Percentiles rank a stretch among this genome's conserved stretches.
Evolutionary conservation across 2,797 vertebrate genomes (phyloP).

Genomic region (Carapus acus): DNA sequence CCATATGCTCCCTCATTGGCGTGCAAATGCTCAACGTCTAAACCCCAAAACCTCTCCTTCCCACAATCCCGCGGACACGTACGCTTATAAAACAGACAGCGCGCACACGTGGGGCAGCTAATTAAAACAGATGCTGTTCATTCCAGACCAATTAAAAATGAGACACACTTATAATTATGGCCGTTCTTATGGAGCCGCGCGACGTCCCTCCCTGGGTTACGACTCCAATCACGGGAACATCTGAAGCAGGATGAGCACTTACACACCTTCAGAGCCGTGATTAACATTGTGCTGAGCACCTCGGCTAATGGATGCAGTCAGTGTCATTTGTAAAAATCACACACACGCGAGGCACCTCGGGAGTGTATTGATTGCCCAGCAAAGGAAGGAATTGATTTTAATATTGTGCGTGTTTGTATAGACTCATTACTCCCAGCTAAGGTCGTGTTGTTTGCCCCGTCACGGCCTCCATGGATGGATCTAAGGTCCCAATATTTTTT

Average conservation of each 20-base stretch:
- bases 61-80: conserved; percentile 30
- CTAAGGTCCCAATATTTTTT: too few relatives aligned
- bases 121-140: conserved; percentile 42
- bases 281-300: conserved; percentile 6
- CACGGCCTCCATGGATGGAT: too few relatives aligned
- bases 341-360: neutral
- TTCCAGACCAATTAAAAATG: conserved; percentile 49
- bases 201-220: conserved; percentile 27
- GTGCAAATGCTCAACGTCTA: conserved; percentile 5
- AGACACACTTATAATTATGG: conserved; percentile 32
- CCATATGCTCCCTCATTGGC: conserved; percentile 17
- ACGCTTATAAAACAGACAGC: conserved; percentile 5
- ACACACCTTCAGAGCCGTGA: neutral
- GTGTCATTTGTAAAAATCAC: conserved; percentile 6
- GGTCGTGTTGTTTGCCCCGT: too few relatives aligned
- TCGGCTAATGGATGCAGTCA: conserved; percentile 6
- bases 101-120: conserved; percentile 21
- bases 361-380: too few relatives aligned
- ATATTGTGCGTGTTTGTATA: too few relatives aligned
- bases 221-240: conserved; percentile 28
- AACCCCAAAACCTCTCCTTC: conserved; percentile 16
- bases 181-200: conserved; percentile 18
- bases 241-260: conserved; percentile 3
- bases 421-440: too few relatives aligned
- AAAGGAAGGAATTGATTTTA: too few relatives aligned